Evolutionary conservation across 2,113 vertebrate species (phyloP), one percentile per base, ranked within the genome.

Genomic region (Reinhardtius hippoglossoides): DNA sequence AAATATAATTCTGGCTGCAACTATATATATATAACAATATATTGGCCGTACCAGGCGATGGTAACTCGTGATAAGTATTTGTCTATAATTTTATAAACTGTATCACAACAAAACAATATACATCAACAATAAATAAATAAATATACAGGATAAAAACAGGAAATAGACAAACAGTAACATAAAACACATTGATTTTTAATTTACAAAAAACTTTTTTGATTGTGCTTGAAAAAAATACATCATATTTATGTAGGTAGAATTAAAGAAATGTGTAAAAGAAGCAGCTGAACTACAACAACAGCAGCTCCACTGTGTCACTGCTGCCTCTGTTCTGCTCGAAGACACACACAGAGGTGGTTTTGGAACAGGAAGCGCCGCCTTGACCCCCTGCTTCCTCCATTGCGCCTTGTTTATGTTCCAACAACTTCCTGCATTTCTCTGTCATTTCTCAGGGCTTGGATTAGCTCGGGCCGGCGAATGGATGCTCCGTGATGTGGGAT

Each of bases 321-420:
- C 62, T 76, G 68, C 57, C 55, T 67, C 8, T 31, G 46, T 75
- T 69, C 69, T 66, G 71, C 78, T 71, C 21, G 64, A 71, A 68
- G 63, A 48, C 71, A 50, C 73, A 56, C 80, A 56, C 78, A 63
- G 82, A 87, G 81, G 82, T 84, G 88, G 90, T 89, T 74, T 69
- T 83, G 77, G 80, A 95, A 94, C 91, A 93, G 92, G 94, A 95
- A 94, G 92, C 77, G 82, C 91, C 81, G 88, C 88, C 85, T 92
- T 91, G 79, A 92, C 90, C 76, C 83, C 83, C 52, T 61, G 87
- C 93, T 95, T 96, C 94, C 94, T 95, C 91, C 93, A 93, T 94
- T 94, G 89, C 83, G 80, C 85, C 87, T 92, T 67, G 81, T 92
- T 95, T 92, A 91, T 91, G 89, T 92, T 87, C 89, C 90, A 94